Base-by-base conservation (phyloP, 1,140 invertebrate species). In the Leptinotarsa lineolata region DNA sequence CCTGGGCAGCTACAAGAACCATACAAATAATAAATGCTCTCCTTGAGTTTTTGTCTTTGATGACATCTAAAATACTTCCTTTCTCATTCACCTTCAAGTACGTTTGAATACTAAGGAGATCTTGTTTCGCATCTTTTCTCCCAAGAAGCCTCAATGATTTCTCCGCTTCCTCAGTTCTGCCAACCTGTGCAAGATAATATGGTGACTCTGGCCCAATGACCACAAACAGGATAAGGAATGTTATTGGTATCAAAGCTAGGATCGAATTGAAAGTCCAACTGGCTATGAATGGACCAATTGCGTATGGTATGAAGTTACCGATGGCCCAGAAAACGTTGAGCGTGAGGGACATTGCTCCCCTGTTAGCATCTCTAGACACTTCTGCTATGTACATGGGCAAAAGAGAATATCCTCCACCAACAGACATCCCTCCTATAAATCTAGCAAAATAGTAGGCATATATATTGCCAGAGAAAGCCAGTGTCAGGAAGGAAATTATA, bases 131-230 rank as follows among this genome's bases (percentile, higher is more conserved):
- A 3, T 84, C 78, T 2, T 82, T 77, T 39, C 39, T 61, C n/a
- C 88, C 86, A 12, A 39, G 84, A 75, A 87, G 90, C 59, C 86
- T 83, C 71, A 97, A 81, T 8, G 91, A 85, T 6, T 86, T 81
- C 0, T 88, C 81, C 0, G 94, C 94, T 8, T 91, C 88, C 3
- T 87, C 83, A 46, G 86, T 87, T 30, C 88, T 85, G n/a, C 85
- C 86, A 79, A 89, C 89, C 4, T 85, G 84, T 1, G 93, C 82
- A 48, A 91, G 85, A 72, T 89, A 93, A 67, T 90, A 90, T 0
- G 95, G 95, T 16, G 92, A 92, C 82, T 97, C 95, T 0, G 94
- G 93, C 5, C 73, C 76, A 13, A 78, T 39, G 2, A 76, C 12
- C 6, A 87, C 70, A 81, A 91, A 89, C 1, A 85, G 79, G 0